A percentile compares a stretch with the other conserved stretches of the same genome.
Evolutionary conservation across 2,888 invertebrate species (phyloP).

Genomic region (Neoaliturus tenellus): DNA sequence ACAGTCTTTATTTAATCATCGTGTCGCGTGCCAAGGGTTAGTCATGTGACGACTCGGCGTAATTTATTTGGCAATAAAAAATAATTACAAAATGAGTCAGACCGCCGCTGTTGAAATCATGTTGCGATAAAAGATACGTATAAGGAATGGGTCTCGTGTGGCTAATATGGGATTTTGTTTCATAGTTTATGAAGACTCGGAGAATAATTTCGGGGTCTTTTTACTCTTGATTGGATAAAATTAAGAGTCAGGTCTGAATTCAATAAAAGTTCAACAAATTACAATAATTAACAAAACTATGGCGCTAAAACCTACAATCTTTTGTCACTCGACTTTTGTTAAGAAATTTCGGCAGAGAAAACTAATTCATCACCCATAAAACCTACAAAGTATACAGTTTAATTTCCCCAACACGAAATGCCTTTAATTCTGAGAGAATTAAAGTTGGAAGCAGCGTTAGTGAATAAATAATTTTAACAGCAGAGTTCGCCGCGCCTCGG

Average conservation of each 20-base stretch:
- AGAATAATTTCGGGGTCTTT: too few species aligned
- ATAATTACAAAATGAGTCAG: conserved; percentile 27
- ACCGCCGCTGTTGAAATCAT: conserved; percentile 1
- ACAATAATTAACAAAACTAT: too few species aligned
- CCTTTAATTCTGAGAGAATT: background rate
- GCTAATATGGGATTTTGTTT: background rate
- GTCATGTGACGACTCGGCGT: background rate
- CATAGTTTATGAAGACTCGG: too few species aligned
- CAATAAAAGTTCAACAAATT: too few species aligned
- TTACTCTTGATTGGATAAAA: too few species aligned
- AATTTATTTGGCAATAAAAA: conserved; percentile 35
- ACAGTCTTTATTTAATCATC: conserved; percentile 41
- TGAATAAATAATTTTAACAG: conserved; percentile 10
- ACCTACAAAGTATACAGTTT: background rate
- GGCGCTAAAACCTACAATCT: too few species aligned
- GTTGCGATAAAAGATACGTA: conserved; percentile 7
- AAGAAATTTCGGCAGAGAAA: too few species aligned
- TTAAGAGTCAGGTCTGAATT: too few species aligned
- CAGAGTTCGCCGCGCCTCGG: background rate
- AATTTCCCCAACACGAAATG: background rate
- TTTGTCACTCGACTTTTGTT: too few species aligned
- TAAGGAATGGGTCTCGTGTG: background rate
- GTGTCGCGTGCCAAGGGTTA: conserved; percentile 36
- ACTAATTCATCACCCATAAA: too few species aligned
- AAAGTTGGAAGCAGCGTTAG: background rate